Evolutionary conservation across 2,113 vertebrate species (phyloP), one percentile per base, ranked within the genome.

Genomic region (Phyllostomus discolor): DNA sequence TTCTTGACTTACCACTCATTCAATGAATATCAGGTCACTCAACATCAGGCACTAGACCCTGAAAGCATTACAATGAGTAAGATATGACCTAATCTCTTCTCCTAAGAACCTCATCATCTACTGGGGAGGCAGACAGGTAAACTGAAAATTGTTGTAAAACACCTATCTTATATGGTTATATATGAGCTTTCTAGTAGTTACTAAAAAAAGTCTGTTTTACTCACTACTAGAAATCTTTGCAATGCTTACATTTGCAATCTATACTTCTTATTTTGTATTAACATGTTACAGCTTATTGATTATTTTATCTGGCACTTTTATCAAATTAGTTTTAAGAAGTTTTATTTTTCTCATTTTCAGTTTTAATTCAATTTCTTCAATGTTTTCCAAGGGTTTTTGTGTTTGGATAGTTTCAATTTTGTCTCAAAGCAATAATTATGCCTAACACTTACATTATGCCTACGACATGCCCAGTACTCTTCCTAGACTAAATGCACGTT

Each of bases 381-480:
- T 43, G 76, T 79, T 92, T 90, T 94, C 52, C 12, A 38, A 57
- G 20, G 8, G 50, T 80, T 31, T 90, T 90, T 85, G 80, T 94
- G 46, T 89, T 92, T 81, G 17, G 52, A 93, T 88, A 82, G 78
- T 88, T 95, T 95, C 69, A 85, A 9, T 75, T 91, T 96, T 91
- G 48, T 96, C 94, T 95, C 54, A 75, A 75, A 94, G 94, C 81
- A 91, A 62, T 91, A 97, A 93, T 96, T 75, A 95, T 38, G 17
- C 75, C 33, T 52, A 75, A 89, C 38, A 76, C 28, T 59, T 33
- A 46, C 2, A 80, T 20, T 59, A 22, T 81, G 70, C 52, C 43
- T 91, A 43, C 66, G 48, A 2, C 24, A 48, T 59, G 10, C 64
- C 54, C 54, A 7, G 57, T 6, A 11, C 35, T 38, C 5, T 88